A percentile compares a stretch with the other conserved stretches of the same genome.
Conservation (phyloP, 1,140 invertebrate genomes). For the Neuroterus valhalla region DNA sequence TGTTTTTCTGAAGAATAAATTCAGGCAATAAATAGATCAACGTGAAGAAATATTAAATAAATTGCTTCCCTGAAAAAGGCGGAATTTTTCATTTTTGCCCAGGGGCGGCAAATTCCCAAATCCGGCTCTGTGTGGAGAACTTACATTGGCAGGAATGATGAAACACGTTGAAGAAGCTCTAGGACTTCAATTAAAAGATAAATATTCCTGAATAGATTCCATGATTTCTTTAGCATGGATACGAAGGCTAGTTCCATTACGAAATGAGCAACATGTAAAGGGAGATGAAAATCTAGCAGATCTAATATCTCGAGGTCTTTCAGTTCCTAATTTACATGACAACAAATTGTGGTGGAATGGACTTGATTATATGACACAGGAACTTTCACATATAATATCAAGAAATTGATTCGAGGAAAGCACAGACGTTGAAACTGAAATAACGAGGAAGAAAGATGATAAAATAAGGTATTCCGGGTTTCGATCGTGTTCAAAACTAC, state of each 20-base stretch:
- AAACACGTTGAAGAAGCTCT: too few relatives aligned
- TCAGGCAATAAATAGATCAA: too few relatives aligned
- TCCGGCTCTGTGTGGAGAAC: too few relatives aligned
- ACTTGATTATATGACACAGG: not conserved
- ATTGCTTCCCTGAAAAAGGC: too few relatives aligned
- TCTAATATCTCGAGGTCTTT: slow-evolving; percentile 48
- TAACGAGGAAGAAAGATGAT: not conserved
- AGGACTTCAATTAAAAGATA: too few relatives aligned
- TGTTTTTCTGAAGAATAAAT: too few relatives aligned
- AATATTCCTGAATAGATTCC: slow-evolving; percentile 27
- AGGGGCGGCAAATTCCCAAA: too few relatives aligned
- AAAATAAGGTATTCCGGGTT: too few relatives aligned
- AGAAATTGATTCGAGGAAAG: not conserved
- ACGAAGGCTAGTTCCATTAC: slow-evolving; percentile 36
- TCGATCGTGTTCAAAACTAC: too few relatives aligned
- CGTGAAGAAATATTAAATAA: too few relatives aligned
- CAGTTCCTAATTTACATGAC: not conserved
- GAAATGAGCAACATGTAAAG: slow-evolving; percentile 52
- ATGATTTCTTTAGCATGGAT: slow-evolving; percentile 64
- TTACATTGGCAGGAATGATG: too few relatives aligned
- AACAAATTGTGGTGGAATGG: slow-evolving; percentile 20
- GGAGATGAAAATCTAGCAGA: slow-evolving; percentile 58
- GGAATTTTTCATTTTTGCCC: too few relatives aligned
- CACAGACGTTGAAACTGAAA: not conserved
- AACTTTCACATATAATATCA: not conserved